Percentiles rank a stretch among this genome's conserved stretches.
Conservation (phyloP, 2,113 vertebrate genomes). For the Cranoglanis bouderius region DNA sequence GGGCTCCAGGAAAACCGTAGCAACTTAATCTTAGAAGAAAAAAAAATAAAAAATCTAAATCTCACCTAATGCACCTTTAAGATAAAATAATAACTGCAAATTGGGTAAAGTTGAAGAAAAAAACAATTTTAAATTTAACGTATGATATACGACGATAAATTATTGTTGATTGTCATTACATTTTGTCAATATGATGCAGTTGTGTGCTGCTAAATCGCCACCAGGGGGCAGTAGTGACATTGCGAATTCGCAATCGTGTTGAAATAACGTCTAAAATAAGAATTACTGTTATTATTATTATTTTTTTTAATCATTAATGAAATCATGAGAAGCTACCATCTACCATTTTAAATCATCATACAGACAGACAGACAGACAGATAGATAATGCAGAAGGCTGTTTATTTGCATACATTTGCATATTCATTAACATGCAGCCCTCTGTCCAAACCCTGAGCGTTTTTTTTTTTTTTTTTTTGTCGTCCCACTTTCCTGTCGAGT, state of each 20-base stretch:
- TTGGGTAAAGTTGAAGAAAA: neutral
- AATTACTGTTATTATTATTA: neutral
- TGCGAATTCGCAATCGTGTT: neutral
- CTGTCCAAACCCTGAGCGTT: neutral
- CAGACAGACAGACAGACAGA: neutral
- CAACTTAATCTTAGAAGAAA: neutral
- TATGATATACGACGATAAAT: neutral
- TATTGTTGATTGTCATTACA: neutral
- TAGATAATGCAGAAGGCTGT: neutral
- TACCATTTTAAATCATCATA: neutral
- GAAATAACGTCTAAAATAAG: neutral
- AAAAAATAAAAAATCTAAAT: neutral
- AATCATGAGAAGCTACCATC: neutral
- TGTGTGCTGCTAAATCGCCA: neutral
- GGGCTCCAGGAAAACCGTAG: neutral
- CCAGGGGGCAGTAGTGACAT: conserved; percentile 26
- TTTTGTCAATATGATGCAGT: neutral
- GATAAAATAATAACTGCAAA: neutral
- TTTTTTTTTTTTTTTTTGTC: neutral
- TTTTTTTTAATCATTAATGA: neutral
- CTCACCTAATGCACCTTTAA: neutral
- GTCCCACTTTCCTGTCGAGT: neutral
- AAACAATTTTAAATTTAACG: neutral
- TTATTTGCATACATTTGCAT: neutral
- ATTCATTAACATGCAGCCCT: neutral